phyloP scores from a whole-genome alignment of 2,113 vertebrate genomes.

The Crotalus viridis region DNA sequence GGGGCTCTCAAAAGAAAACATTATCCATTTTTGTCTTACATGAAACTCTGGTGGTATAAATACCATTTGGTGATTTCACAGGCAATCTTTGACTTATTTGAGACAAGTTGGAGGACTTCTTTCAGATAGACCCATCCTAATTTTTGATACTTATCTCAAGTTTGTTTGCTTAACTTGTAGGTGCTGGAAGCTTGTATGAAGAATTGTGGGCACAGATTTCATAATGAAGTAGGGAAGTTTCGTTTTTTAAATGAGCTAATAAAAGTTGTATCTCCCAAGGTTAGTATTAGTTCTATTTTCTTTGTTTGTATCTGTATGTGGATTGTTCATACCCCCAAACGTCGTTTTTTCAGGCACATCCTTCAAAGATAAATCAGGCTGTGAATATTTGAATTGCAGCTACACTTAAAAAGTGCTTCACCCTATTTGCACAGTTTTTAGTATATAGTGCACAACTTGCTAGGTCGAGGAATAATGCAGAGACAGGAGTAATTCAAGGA shows the following conservation, averaged over 20 bases:
- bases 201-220: slow-evolving; percentile 90
- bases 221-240: slow-evolving; percentile 95
- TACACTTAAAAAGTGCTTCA: background rate
- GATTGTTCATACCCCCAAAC: background rate
- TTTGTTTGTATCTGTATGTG: background rate
- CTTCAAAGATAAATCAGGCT: background rate
- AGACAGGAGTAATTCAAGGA: background rate
- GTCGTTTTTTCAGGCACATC: background rate
- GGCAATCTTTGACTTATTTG: background rate
- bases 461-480: background rate
- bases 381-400: background rate
- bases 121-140: background rate
- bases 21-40: background rate
- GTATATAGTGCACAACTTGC: background rate
- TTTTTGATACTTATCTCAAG: background rate
- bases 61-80: background rate
- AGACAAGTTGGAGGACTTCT: background rate
- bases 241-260: slow-evolving; percentile 94
- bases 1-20: background rate
- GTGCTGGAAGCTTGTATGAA: slow-evolving; percentile 96
- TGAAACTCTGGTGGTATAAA: background rate
- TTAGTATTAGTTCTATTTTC: slow-evolving; percentile 63
- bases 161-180: slow-evolving; percentile 63
- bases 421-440: background rate
- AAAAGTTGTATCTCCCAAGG: slow-evolving; percentile 96